Evolutionary conservation across 2,797 vertebrate species (phyloP).

Genomic region (Sebastes kiyomatsui): DNA sequence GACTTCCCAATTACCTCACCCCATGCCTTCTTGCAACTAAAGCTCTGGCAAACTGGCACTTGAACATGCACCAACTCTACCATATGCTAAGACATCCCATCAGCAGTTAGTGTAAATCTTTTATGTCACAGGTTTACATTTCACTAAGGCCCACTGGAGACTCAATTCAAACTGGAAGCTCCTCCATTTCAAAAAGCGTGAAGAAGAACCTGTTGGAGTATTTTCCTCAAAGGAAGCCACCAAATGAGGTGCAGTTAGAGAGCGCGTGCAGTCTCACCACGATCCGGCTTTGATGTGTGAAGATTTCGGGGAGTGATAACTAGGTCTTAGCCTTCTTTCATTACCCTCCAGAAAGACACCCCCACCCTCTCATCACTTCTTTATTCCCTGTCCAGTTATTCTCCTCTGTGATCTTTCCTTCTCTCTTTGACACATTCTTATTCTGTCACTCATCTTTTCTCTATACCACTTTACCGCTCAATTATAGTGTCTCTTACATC

Average conservation of each 20-base stretch:
- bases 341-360: constrained; percentile 54
- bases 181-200: constrained; percentile 29
- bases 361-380: constrained; percentile 43
- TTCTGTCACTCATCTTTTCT: constrained; percentile 45
- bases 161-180: constrained; percentile 39
- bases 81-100: neutral
- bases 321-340: constrained; percentile 62
- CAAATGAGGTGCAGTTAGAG: constrained; percentile 56
- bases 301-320: constrained; percentile 65
- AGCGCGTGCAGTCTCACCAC: constrained; percentile 30
- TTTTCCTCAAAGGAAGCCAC: constrained; percentile 46
- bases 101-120: constrained; percentile 14
- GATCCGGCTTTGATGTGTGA: constrained; percentile 65
- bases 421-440: constrained; percentile 41
- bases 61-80: neutral
- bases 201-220: constrained; percentile 34
- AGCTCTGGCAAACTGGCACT: neutral
- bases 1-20: neutral
- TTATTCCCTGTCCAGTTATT: constrained; percentile 31
- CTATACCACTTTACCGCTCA: constrained; percentile 25
- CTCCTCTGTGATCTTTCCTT: constrained; percentile 48
- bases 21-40: neutral
- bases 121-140: constrained; percentile 37
- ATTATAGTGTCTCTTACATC: constrained; percentile 20
- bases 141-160: constrained; percentile 24